Evolutionary conservation across 2,113 vertebrate genomes (phyloP).

Genomic region (Brevimyrus niger): DNA sequence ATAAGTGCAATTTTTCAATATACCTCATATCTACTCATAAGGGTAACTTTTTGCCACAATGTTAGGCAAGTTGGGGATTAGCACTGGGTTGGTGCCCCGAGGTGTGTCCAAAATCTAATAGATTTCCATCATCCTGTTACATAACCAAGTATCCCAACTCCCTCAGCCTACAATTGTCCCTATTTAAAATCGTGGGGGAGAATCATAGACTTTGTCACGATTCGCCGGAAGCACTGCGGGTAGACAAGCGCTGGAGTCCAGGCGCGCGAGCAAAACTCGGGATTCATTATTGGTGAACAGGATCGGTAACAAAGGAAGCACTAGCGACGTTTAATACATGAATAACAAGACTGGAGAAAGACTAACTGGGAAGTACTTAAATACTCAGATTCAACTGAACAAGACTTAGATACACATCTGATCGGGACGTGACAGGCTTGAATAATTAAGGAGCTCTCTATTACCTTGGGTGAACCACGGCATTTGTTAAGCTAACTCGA

Average conservation of each 20-base stretch:
- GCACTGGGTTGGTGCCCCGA: not conserved
- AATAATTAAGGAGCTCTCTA: not conserved
- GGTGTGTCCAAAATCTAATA: not conserved
- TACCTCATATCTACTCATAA: not conserved
- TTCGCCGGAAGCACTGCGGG: too few species aligned
- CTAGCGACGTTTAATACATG: too few species aligned
- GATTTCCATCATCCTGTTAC: not conserved
- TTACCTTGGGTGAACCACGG: not conserved
- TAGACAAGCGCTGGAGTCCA: too few species aligned
- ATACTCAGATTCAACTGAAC: too few species aligned
- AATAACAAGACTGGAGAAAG: too few species aligned
- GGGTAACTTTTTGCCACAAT: not conserved
- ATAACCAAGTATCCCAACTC: not conserved
- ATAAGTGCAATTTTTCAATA: not conserved
- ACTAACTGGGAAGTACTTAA: too few species aligned
- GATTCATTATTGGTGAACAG: too few species aligned
- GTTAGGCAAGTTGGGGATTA: not conserved
- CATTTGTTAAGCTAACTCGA: not conserved
- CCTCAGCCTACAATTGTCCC: not conserved
- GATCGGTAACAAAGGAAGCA: too few species aligned
- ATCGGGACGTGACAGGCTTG: too few species aligned
- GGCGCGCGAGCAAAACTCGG: too few species aligned
- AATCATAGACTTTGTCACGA: not conserved
- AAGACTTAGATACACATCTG: too few species aligned
- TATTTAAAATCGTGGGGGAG: not conserved